These are phyloP conservation scores for Piaya cayana DNA, from an alignment of 2,113 vertebrate genomes.

Conservation along the genomic window DNA sequence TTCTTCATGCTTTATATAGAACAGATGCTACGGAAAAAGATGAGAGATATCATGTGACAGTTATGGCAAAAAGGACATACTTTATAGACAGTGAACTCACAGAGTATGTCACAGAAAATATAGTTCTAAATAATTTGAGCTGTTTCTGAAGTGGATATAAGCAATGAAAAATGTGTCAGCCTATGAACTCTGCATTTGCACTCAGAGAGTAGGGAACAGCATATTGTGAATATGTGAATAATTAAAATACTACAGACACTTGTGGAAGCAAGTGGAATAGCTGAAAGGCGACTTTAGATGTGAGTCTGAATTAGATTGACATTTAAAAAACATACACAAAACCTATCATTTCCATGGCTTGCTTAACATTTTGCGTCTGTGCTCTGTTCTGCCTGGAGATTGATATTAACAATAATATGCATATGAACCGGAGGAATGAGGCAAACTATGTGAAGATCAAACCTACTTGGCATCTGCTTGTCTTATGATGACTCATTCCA, in stretches of 20 bases:
- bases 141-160: not conserved
- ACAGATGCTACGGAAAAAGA: not conserved
- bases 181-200: not conserved
- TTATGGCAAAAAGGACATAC: conserved; percentile 16
- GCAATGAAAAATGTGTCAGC: not conserved
- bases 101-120: not conserved
- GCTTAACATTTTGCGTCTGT: conserved; percentile 30
- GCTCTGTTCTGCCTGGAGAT: conserved; percentile 17
- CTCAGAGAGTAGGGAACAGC: not conserved
- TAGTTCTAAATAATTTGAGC: not conserved
- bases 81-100: not conserved
- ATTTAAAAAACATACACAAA: not conserved
- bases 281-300: not conserved
- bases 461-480: not conserved
- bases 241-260: not conserved
- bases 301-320: conserved; percentile 16
- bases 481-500: not conserved
- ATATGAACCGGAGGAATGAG: not conserved
- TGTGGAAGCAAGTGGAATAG: not conserved
- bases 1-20: not conserved
- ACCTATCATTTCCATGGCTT: not conserved
- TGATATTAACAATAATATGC: not conserved
- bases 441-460: not conserved
- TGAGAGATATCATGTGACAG: not conserved
- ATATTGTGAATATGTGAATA: not conserved